phyloP scores from a whole-genome alignment of 30 jellyfish, hydroid and myxozoan species.

The Turritopsis rubra region DNA sequence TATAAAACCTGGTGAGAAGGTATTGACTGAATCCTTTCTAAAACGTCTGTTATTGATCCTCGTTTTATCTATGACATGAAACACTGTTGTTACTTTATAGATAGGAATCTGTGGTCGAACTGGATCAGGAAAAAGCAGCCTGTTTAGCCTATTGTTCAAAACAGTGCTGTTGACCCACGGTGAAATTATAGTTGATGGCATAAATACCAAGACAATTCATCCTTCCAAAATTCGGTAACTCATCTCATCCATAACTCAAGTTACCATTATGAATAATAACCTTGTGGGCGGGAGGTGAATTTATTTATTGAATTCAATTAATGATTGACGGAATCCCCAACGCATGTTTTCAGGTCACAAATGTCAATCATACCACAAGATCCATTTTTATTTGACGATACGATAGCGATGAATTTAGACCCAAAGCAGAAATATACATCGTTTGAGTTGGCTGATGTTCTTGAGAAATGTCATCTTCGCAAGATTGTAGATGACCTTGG shows the following conservation, averaged over 20 bases:
- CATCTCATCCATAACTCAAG: not conserved
- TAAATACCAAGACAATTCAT: slow-evolving; percentile 28
- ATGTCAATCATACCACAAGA: slow-evolving; percentile 86
- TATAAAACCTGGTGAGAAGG: slow-evolving; percentile 72
- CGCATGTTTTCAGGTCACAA: slow-evolving; percentile 36
- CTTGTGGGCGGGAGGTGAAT: too few relatives aligned
- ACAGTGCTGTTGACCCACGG: slow-evolving; percentile 62
- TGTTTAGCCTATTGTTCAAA: slow-evolving; percentile 57
- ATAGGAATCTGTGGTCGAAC: slow-evolving; percentile 97
- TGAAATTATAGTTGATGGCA: slow-evolving; percentile 62
- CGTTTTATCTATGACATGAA: not conserved
- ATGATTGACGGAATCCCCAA: too few relatives aligned
- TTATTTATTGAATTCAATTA: not conserved
- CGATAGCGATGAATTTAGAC: slow-evolving; percentile 60
- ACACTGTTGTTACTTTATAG: too few relatives aligned
- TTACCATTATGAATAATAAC: not conserved
- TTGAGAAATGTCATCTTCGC: slow-evolving; percentile 49
- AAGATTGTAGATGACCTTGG: slow-evolving; percentile 45
- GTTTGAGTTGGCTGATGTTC: slow-evolving; percentile 31
- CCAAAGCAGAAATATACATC: slow-evolving; percentile 48
- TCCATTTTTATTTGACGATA: slow-evolving; percentile 68
- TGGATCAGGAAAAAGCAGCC: slow-evolving; percentile 98
- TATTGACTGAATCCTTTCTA: not conserved
- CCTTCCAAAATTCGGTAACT: slow-evolving; percentile 41
- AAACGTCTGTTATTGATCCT: not conserved